Percentiles rank a stretch among this genome's conserved stretches.
Conservation (phyloP, 2,888 invertebrate genomes). For the Spodoptera littoralis region DNA sequence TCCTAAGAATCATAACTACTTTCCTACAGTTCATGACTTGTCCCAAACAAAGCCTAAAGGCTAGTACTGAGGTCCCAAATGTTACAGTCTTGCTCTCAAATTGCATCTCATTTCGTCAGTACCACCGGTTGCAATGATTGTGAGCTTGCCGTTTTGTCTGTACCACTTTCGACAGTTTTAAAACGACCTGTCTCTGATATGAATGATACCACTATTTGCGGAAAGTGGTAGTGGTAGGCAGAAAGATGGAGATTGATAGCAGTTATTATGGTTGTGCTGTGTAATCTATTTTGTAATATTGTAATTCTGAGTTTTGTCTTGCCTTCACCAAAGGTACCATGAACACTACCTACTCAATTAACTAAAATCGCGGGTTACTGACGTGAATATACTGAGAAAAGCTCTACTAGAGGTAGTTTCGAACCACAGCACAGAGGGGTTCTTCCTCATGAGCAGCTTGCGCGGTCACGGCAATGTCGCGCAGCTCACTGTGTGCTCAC, state of each 20-base stretch:
- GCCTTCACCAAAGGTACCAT: too few relatives aligned
- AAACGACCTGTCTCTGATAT: slow-evolving; percentile 50
- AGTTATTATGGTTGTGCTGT: slow-evolving; percentile 22
- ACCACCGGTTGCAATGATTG: slow-evolving; percentile 78
- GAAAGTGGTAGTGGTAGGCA: slow-evolving; percentile 36
- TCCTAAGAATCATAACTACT: not conserved
- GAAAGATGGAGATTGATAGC: slow-evolving; percentile 38
- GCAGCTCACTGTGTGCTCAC: too few relatives aligned
- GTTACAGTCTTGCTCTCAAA: slow-evolving; percentile 83
- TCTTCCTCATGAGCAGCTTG: too few relatives aligned
- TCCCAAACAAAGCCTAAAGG: slow-evolving; percentile 68
- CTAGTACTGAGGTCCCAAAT: slow-evolving; percentile 73
- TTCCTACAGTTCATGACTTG: slow-evolving; percentile 48
- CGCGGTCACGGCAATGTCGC: too few relatives aligned
- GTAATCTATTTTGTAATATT: slow-evolving; percentile 35
- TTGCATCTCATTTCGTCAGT: slow-evolving; percentile 81
- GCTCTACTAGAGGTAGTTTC: too few relatives aligned
- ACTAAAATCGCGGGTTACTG: too few relatives aligned
- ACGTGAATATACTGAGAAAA: too few relatives aligned
- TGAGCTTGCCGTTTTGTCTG: slow-evolving; percentile 72
- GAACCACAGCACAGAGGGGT: too few relatives aligned
- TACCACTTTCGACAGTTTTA: slow-evolving; percentile 57
- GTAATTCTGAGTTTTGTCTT: slow-evolving; percentile 24
- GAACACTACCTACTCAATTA: too few relatives aligned
- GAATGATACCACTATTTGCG: slow-evolving; percentile 45